phyloP scores from a whole-genome alignment of 1,140 invertebrate species.

The Drosophila sp. region DNA sequence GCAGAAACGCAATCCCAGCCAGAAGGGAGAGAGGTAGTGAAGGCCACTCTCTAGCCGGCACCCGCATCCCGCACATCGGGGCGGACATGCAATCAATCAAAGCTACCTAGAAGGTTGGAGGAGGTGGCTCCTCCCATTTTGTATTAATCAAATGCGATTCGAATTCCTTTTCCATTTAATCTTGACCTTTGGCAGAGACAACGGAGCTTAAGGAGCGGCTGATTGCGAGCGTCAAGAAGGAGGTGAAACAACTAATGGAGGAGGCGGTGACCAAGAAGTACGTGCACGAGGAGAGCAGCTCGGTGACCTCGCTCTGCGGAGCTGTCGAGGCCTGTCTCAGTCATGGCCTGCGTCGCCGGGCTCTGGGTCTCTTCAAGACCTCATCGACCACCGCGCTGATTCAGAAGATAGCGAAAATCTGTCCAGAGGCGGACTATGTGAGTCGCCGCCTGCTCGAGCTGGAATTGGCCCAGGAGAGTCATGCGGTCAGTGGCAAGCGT shows the following conservation, averaged over 20 bases:
- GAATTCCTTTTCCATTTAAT: neutral
- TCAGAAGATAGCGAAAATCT: slow-evolving; percentile 93
- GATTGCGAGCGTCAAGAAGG: slow-evolving; percentile 91
- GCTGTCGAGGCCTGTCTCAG: slow-evolving; percentile 95
- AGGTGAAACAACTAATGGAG: slow-evolving; percentile 97
- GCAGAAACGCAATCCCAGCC: slow-evolving; percentile 45
- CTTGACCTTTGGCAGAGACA: slow-evolving; percentile 16
- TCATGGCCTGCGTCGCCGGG: slow-evolving; percentile 91
- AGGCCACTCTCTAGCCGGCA: neutral
- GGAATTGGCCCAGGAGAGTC: slow-evolving; percentile 88
- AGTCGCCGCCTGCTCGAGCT: slow-evolving; percentile 89
- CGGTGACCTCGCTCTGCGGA: slow-evolving; percentile 92
- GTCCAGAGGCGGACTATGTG: slow-evolving; percentile 88
- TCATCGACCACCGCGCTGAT: slow-evolving; percentile 94
- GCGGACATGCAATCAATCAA: slow-evolving; percentile 56
- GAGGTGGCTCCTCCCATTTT: slow-evolving; percentile 14
- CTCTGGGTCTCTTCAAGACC: slow-evolving; percentile 92
- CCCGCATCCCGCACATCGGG: neutral
- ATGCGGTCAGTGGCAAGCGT: slow-evolving; percentile 87
- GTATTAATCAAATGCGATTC: slow-evolving; percentile 17
- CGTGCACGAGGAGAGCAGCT: slow-evolving; percentile 95
- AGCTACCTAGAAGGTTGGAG: slow-evolving; percentile 18
- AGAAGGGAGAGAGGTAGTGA: neutral
- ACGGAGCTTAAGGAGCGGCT: slow-evolving; percentile 87
- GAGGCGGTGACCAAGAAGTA: slow-evolving; percentile 96